Base-by-base conservation (phyloP, 2,113 vertebrate genomes). In the Notothenia rossii region DNA sequence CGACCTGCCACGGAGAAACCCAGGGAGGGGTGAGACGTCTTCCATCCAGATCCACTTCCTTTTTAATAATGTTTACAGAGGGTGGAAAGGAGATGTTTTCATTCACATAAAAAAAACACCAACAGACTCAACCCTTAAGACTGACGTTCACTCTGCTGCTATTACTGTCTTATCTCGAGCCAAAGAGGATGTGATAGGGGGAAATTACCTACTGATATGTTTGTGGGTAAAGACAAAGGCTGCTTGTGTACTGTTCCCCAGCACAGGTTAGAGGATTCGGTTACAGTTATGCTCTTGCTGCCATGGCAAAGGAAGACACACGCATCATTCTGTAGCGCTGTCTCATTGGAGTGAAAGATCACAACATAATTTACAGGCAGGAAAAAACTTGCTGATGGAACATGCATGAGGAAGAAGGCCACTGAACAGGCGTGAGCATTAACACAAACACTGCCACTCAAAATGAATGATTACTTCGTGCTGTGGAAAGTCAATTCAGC, bases 391-490 rank as follows among this genome's bases (percentile, higher is more conserved):
- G 81, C 84, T 77, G 77, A 80, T 60, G 56, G 63, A 89, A 87
- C 83, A 86, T 63, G 74, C 54, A 20, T 48, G 49, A 92, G 71
- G 82, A 79, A 88, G 83, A 85, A 80, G 87, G 89, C 87, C 90
- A 86, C 85, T 56, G 79, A 82, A 89, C 74, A 75, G 83, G 79
- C 76, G 67, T 81, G 84, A 84, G 85, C 85, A 72, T 90, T 89
- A 89, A 82, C 86, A 92, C 90, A 91, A 94, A 90, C 91, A 71
- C 90, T 91, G 92, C 89, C 93, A 92, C 89, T 94, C 92, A 93
- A 89, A 90, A 95, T 95, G 93, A 94, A 77, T 91, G 93, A 95
- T 95, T 89, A 90, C 90, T 87, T 92, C 76, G 62, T 88, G 90
- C 84, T 87, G 87, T 79, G 93, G 93, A 94, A 94, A 94, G 92